Conservation (phyloP, 2,797 vertebrate species). For the Limnodromus scolopaceus region DNA sequence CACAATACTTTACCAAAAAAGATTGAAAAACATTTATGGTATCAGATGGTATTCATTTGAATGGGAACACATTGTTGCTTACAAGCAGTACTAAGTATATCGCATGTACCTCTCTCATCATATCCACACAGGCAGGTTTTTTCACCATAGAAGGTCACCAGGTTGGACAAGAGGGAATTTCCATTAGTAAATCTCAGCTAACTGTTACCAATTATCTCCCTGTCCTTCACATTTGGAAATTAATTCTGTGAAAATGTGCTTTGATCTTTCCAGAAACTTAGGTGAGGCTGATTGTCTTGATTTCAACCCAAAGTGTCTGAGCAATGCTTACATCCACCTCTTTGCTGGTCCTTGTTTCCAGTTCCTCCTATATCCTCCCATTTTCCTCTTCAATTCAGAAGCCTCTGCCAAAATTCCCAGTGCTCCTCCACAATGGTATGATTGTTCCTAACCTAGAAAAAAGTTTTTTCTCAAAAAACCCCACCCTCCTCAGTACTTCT, state of each 20-base stretch:
- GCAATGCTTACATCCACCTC: background rate
- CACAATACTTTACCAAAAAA: background rate
- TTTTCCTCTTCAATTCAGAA: background rate
- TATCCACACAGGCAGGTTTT: background rate
- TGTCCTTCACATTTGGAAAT: background rate
- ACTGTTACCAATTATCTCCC: background rate
- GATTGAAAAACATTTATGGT: background rate
- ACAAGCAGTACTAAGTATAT: background rate
- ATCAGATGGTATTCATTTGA: background rate
- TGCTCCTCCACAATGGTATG: background rate
- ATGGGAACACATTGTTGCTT: fast-evolving
- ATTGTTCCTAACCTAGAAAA: background rate
- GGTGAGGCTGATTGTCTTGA: background rate
- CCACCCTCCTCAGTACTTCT: background rate
- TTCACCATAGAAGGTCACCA: background rate
- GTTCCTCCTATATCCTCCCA: background rate
- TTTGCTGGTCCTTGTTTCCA: background rate
- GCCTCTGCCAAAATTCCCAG: background rate
- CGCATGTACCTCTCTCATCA: background rate
- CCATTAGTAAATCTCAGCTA: background rate
- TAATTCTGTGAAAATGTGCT: background rate
- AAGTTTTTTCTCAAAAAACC: background rate
- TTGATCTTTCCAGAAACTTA: background rate
- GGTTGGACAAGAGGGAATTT: background rate
- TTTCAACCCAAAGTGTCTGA: background rate